phyloP scores from a whole-genome alignment of 2,888 invertebrate species.

The Atethmia centrago region DNA sequence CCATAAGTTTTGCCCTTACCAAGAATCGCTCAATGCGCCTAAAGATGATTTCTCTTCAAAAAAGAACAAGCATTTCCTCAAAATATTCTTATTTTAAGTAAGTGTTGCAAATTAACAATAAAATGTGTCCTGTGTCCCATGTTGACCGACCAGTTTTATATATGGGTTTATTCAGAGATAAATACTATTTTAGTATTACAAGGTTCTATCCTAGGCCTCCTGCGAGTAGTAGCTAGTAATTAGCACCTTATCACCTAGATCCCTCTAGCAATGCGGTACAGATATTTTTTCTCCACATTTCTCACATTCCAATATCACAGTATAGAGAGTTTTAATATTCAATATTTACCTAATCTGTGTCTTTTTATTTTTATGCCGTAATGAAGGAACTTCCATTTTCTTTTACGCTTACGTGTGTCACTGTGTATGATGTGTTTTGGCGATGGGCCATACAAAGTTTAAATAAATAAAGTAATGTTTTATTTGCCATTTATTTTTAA shows the following conservation, averaged over 20 bases:
- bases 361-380: background rate
- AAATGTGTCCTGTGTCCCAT: background rate
- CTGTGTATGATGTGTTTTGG: too few species aligned
- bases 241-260: background rate
- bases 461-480: background rate
- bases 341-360: background rate
- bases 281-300: background rate
- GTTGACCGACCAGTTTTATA: background rate
- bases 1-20: too few species aligned
- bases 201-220: background rate
- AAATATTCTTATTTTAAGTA: background rate
- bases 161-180: too few species aligned
- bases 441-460: background rate
- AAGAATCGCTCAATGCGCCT: too few species aligned
- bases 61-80: background rate
- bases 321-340: background rate
- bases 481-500: background rate
- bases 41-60: too few species aligned
- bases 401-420: too few species aligned
- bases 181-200: background rate
- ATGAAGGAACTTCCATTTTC: background rate
- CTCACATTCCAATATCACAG: background rate
- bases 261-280: background rate
- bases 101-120: background rate
- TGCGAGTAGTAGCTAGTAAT: background rate